These are phyloP conservation scores for Eira barbara DNA, from an alignment of 2,113 vertebrate genomes.

Conservation along the genomic window DNA sequence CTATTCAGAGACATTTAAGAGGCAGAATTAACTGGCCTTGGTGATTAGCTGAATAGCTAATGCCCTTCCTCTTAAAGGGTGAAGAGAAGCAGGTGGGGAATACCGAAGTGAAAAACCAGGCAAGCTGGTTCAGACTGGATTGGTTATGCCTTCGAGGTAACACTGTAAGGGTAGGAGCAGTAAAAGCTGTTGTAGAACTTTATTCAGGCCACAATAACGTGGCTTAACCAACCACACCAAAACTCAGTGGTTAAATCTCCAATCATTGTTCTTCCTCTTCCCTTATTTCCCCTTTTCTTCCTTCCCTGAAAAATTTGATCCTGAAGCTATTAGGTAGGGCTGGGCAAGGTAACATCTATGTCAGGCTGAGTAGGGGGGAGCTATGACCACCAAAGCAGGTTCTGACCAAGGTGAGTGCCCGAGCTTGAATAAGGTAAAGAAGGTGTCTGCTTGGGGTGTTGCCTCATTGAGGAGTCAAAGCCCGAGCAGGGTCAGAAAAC, in stretches of 20 bases:
- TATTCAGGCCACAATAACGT: background rate
- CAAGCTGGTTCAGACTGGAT: background rate
- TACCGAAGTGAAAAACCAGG: background rate
- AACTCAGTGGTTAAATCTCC: background rate
- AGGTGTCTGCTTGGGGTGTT: background rate
- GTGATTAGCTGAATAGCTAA: background rate
- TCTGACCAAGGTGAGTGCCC: background rate
- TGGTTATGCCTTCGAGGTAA: background rate
- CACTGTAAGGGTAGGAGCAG: background rate
- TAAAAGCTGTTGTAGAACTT: background rate
- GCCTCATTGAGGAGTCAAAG: background rate
- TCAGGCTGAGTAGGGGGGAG: background rate
- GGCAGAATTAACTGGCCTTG: background rate
- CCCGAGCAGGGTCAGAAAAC: background rate
- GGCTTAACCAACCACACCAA: background rate
- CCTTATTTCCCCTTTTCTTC: background rate
- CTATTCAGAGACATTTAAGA: slow-evolving; percentile 23
- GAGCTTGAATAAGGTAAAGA: background rate
- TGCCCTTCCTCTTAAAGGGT: background rate
- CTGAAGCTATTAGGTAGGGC: background rate
- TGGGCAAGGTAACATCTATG: background rate
- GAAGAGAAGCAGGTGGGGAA: background rate
- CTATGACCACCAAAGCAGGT: background rate
- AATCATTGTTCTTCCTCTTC: background rate
- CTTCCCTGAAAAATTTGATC: background rate